Evolutionary conservation across 2,113 vertebrate genomes (phyloP).

Genomic region (Petrocephalus zakoni): DNA sequence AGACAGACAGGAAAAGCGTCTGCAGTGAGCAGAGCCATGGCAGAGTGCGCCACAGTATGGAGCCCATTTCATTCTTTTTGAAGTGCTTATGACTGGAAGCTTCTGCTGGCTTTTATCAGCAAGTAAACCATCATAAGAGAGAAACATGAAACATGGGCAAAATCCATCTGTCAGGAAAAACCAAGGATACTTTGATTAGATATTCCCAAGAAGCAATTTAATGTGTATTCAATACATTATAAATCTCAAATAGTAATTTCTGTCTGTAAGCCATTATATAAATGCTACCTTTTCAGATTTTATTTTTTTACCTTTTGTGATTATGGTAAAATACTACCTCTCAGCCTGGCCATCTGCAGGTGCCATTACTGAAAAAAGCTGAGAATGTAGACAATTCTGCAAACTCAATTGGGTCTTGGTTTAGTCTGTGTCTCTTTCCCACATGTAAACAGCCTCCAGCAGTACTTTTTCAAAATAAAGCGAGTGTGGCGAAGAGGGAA

Average conservation of each 20-base stretch:
- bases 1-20: not conserved
- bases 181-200: not conserved
- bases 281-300: not conserved
- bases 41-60: not conserved
- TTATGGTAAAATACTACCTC: not conserved
- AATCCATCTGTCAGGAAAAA: not conserved
- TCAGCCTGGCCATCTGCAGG: not conserved
- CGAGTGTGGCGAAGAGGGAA: not conserved
- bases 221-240: not conserved
- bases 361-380: not conserved
- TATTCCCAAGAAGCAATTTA: not conserved
- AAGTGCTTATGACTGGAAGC: not conserved
- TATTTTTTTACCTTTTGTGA: not conserved
- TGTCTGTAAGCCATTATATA: not conserved
- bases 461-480: constrained; percentile 1
- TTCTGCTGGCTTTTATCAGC: not conserved
- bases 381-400: not conserved
- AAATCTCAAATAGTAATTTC: not conserved
- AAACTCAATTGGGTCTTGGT: not conserved
- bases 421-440: not conserved
- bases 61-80: not conserved
- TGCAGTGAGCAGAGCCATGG: not conserved
- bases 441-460: not conserved
- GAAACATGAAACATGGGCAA: not conserved
- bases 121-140: not conserved